Evolutionary conservation across 2,888 invertebrate genomes (phyloP).

Genomic region (Pterostichus niger): DNA sequence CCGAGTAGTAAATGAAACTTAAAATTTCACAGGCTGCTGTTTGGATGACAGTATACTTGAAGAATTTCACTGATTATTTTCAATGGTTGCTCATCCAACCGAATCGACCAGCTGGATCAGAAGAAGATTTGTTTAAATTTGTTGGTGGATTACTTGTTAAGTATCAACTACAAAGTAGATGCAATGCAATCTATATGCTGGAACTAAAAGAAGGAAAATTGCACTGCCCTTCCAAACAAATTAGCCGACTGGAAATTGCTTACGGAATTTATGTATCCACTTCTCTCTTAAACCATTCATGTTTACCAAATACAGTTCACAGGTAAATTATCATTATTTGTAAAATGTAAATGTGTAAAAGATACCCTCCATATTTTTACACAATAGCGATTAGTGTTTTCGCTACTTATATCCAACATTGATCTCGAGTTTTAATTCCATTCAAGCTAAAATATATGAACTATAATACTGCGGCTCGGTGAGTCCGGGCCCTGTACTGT

Average conservation of each 20-base stretch:
- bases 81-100: constrained; percentile 32
- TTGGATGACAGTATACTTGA: constrained; percentile 28
- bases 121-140: constrained; percentile 25
- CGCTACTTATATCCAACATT: too few relatives aligned
- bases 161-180: neutral
- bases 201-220: neutral
- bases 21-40: neutral
- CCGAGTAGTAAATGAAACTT: too few relatives aligned
- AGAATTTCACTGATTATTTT: constrained; percentile 44
- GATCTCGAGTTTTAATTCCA: too few relatives aligned
- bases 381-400: too few relatives aligned
- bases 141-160: constrained; percentile 27
- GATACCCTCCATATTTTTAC: too few relatives aligned
- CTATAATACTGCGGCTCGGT: too few relatives aligned
- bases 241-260: neutral
- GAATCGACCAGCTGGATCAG: constrained; percentile 26
- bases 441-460: too few relatives aligned
- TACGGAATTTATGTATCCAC: constrained; percentile 41
- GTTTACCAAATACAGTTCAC: constrained; percentile 17
- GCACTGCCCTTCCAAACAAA: neutral
- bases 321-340: neutral
- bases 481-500: too few relatives aligned
- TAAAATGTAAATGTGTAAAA: neutral
- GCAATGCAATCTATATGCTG: neutral
- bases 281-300: constrained; percentile 49